These are phyloP conservation scores for Lampropteryx suffumata DNA, from an alignment of 2,888 invertebrate species.

Conservation along the genomic window DNA sequence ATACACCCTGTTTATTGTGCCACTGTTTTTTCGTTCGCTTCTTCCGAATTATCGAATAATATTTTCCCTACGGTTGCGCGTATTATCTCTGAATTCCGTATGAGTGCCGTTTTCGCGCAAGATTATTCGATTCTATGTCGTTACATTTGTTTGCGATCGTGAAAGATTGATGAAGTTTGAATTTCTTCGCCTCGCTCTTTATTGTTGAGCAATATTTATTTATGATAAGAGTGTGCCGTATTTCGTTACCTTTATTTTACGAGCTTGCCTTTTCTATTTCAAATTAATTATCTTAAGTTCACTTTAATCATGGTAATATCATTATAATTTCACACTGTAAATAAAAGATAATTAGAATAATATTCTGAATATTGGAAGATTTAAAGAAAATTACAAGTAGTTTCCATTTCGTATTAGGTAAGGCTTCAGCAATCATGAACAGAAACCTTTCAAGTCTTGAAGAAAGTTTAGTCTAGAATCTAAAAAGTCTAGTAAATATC, in stretches of 20 bases:
- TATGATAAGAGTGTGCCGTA: slow-evolving; percentile 24
- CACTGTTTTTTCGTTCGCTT: slow-evolving; percentile 55
- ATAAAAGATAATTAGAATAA: too few relatives aligned
- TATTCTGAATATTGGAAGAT: too few relatives aligned
- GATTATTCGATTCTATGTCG: slow-evolving; percentile 60
- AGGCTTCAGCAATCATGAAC: too few relatives aligned
- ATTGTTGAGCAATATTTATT: slow-evolving; percentile 27
- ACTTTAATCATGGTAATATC: too few relatives aligned
- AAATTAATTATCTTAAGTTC: too few relatives aligned
- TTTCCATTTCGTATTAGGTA: too few relatives aligned
- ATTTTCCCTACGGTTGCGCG: slow-evolving; percentile 62
- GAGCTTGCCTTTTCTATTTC: background rate
- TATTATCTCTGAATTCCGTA: slow-evolving; percentile 63
- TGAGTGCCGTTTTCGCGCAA: slow-evolving; percentile 48
- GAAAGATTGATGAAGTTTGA: slow-evolving; percentile 41
- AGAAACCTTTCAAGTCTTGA: slow-evolving; percentile 6
- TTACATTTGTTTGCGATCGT: slow-evolving; percentile 35
- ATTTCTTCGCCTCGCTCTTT: slow-evolving; percentile 30
- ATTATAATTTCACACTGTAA: too few relatives aligned
- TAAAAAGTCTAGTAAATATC: slow-evolving; percentile 12
- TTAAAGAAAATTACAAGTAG: too few relatives aligned
- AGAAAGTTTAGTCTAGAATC: too few relatives aligned
- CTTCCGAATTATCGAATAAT: slow-evolving; percentile 70
- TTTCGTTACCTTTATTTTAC: slow-evolving; percentile 8
- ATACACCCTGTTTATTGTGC: slow-evolving; percentile 76